Evolutionary conservation across 64 coral and sea anemone species (phyloP), one percentile per base, ranked within the genome.

Genomic region (Anthopleura sola): DNA sequence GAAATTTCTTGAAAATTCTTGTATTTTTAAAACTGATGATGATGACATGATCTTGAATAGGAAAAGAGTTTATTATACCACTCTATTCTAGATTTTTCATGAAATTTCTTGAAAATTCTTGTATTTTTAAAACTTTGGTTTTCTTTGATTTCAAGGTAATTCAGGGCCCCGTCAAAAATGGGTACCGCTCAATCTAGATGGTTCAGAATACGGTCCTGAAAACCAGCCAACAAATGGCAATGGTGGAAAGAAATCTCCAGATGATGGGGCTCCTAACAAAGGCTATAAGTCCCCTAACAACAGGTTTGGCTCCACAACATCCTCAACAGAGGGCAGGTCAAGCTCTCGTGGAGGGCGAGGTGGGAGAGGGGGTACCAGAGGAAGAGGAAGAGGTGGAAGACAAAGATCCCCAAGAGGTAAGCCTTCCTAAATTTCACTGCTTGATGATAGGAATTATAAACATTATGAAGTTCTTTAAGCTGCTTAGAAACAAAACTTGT

Each of bases 361-460:
- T 68, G 83, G 94, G 55, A 82, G 94, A 68, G 94, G 93, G 53
- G 62, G 90, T 14, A 77, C 81, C 14, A 78, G 89, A 68, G 89
- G 89, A 24, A 75, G 89, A 36, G 80, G 94, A n/a, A 86, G 94
- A 46, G 94, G 94, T 19, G 94, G 94, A 40, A 81, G 94, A 69
- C 90, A 87, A 68, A 83, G 94, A 51, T 89, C 90, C 37, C 94
- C 94, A 9, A 84, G 94, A 92, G 94, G 94, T 96, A 29, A 89
- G 37, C 8, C 20, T 37, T 28, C 53, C 6, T 71, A 48, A 24
- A 21, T 48, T 85, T 14, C 21, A 53, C 7, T 1, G 16, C 0
- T 53, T 53, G 50, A 2, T 15, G 0, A 53, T 53, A 53, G 13
- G 50, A 17, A 53, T 53, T 53, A 53, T 53, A 17, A 53, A 53